Evolutionary conservation across 1,140 invertebrate genomes (phyloP).

Genomic region (Danaus plexippus): DNA sequence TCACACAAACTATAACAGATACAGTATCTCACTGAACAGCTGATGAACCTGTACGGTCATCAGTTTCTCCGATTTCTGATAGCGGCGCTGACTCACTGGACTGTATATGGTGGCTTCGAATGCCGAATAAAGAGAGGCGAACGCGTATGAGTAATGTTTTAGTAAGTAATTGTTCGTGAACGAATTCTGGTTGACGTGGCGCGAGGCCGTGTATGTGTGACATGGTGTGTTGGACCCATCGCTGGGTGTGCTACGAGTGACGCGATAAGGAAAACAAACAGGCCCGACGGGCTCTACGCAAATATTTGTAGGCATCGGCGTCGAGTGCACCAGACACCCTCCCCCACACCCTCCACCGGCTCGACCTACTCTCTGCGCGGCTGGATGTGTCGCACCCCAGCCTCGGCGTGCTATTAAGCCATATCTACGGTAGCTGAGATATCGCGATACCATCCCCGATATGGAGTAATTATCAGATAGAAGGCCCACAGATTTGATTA

Average conservation of each 20-base stretch:
- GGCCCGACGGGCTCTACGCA: constrained; percentile 32
- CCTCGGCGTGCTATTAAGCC: constrained; percentile 8
- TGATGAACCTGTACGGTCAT: constrained; percentile 21
- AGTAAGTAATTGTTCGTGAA: not conserved
- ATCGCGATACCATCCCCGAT: constrained; percentile 59
- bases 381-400: constrained; percentile 22
- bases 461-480: constrained; percentile 65
- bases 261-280: constrained; percentile 54
- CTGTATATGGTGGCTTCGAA: not conserved
- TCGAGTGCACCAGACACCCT: constrained; percentile 11
- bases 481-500: constrained; percentile 62
- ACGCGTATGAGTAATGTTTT: constrained; percentile 3
- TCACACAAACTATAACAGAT: constrained; percentile 50
- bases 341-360: constrained; percentile 12
- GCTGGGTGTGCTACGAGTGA: constrained; percentile 42
- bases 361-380: constrained; percentile 10
- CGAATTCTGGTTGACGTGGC: too few species aligned
- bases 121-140: not conserved
- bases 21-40: constrained; percentile 51
- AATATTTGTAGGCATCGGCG: constrained; percentile 49
- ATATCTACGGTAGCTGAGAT: constrained; percentile 44
- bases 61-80: constrained; percentile 1
- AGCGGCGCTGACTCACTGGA: constrained; percentile 7
- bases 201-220: constrained; percentile 1
- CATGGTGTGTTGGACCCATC: constrained; percentile 17